A percentile compares a stretch with the other conserved stretches of the same genome.
These are phyloP conservation scores for Acrobasis suavella DNA, from an alignment of 2,888 invertebrate genomes.

Conservation along the genomic window DNA sequence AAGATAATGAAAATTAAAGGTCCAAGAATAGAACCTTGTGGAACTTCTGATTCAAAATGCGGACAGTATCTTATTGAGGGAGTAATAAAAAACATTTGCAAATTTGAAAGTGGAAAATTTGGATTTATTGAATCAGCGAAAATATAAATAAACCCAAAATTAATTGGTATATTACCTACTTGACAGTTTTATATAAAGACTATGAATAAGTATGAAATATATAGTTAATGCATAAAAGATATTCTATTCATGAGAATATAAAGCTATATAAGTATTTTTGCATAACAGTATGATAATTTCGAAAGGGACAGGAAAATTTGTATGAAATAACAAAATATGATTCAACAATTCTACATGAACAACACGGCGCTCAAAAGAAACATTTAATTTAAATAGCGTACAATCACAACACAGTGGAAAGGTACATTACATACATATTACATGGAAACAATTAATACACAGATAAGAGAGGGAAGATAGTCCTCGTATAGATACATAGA, in stretches of 20 bases:
- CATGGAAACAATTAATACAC: slow-evolving; percentile 64
- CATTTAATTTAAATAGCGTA: slow-evolving; percentile 48
- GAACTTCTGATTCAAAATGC: not conserved
- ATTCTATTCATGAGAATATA: too few relatives aligned
- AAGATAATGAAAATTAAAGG: not conserved
- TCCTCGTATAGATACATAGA: slow-evolving; percentile 67
- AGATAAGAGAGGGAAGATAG: slow-evolving; percentile 60
- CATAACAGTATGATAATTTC: not conserved
- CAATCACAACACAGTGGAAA: slow-evolving; percentile 68
- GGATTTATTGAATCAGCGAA: too few relatives aligned
- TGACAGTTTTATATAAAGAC: too few relatives aligned
- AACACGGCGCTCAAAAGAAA: not conserved
- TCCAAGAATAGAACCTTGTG: slow-evolving; percentile 27
- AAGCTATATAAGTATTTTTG: not conserved
- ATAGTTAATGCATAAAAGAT: too few relatives aligned
- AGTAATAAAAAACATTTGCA: not conserved
- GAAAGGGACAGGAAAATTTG: too few relatives aligned
- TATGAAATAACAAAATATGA: not conserved
- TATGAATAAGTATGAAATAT: too few relatives aligned
- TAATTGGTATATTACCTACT: too few relatives aligned
- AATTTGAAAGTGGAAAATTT: not conserved
- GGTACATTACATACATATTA: slow-evolving; percentile 63
- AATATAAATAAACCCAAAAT: too few relatives aligned
- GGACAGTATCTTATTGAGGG: not conserved
- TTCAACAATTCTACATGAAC: not conserved